These are phyloP conservation scores for Peromyscus eremicus DNA, from an alignment of 2,797 vertebrate genomes.

Conservation along the genomic window DNA sequence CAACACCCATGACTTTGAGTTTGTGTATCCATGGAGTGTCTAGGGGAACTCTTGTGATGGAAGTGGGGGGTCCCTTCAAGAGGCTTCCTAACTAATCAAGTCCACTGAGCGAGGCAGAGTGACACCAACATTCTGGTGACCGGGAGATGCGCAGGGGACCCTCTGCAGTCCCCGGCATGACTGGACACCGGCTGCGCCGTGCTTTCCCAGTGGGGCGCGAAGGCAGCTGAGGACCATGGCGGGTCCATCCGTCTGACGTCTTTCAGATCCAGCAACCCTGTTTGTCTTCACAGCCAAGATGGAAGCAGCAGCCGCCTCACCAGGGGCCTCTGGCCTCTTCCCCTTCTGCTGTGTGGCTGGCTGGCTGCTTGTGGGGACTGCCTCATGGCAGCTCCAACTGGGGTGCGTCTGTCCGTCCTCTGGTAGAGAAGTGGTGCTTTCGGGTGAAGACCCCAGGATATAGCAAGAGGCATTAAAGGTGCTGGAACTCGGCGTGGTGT, in stretches of 20 bases:
- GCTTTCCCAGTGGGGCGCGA: fast-evolving
- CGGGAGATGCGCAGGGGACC: no score
- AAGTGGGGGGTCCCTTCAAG: fast-evolving
- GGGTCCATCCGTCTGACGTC: fast-evolving
- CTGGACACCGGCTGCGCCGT: background rate
- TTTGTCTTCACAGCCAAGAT: background rate
- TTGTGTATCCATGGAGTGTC: background rate
- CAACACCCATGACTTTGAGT: background rate
- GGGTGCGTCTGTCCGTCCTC: background rate
- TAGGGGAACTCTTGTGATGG: background rate
- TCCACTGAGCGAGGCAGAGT: background rate
- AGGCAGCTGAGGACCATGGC: background rate
- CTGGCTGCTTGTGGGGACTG: no score
- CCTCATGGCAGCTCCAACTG: fast-evolving
- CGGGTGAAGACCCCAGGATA: background rate
- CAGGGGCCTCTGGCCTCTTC: background rate
- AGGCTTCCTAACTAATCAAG: background rate
- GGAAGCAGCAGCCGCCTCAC: background rate
- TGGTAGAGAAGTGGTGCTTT: background rate
- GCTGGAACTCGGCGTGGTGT: background rate
- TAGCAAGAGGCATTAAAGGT: fast-evolving
- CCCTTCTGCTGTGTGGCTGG: fast-evolving
- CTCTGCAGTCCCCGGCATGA: fast-evolving
- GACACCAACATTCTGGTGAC: fast-evolving
- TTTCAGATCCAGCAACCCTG: background rate